Conservation (phyloP, 2,888 invertebrate species). For the Hofmannophila pseudospretella region DNA sequence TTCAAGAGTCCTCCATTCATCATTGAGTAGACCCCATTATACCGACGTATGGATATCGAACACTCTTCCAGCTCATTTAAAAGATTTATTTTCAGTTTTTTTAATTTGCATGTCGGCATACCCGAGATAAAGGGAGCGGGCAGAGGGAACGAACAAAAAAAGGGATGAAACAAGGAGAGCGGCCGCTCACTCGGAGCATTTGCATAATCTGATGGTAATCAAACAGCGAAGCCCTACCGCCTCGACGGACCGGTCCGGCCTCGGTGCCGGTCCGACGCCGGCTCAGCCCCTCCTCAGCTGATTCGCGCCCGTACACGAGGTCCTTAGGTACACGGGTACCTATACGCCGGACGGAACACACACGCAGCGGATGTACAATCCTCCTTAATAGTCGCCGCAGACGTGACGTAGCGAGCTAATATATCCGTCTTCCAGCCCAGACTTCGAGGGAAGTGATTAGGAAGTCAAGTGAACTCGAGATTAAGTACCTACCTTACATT, state of each 20-base stretch:
- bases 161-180: conserved; percentile 65
- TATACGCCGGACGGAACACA: conserved; percentile 26
- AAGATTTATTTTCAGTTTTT: conserved; percentile 55
- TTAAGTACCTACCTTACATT: too few species aligned
- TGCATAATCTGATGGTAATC: conserved; percentile 78
- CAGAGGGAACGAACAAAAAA: conserved; percentile 60
- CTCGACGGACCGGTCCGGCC: conserved; percentile 21
- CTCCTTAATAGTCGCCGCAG: conserved; percentile 37
- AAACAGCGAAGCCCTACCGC: conserved; percentile 55
- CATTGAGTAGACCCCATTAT: conserved; percentile 62
- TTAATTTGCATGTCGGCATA: conserved; percentile 70
- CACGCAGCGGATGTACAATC: conserved; percentile 39
- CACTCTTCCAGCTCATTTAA: conserved; percentile 70
- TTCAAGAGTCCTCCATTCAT: conserved; percentile 57
- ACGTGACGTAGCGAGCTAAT: conserved; percentile 22
- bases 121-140: conserved; percentile 66
- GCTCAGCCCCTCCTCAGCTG: background rate
- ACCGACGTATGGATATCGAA: conserved; percentile 62
- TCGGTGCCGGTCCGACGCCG: conserved; percentile 1
- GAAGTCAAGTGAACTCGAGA: conserved; percentile 16
- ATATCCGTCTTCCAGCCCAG: conserved; percentile 16
- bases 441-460: conserved; percentile 35
- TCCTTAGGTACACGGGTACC: background rate
- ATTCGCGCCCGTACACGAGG: background rate
- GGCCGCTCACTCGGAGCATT: conserved; percentile 70